Evolutionary conservation across 2,113 vertebrate genomes (phyloP), one percentile per base, ranked within the genome.

Genomic region (Motacilla tschutschensis): DNA sequence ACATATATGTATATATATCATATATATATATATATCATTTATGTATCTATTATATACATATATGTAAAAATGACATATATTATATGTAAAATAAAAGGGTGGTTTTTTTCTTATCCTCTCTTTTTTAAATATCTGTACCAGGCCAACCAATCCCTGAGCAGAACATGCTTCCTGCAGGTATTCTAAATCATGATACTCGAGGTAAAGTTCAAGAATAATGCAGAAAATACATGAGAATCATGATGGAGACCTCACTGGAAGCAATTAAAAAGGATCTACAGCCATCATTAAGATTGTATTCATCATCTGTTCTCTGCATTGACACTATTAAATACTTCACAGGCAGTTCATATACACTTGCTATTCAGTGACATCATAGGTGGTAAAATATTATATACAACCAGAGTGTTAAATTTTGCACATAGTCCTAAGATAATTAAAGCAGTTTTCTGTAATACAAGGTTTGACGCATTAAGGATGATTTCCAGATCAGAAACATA

Each of bases 341-440:
- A 88, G 57, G 46, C 76, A 92, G 79, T 89, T 85, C 79, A 87
- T 83, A 86, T 46, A 64, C 14, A 31, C 54, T 80, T 74, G 41
- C 62, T 83, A 22, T 51, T 40, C 74, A 65, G 74, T 91, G 85
- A 91, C 62, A 85, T 75, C 93, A 85, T 36, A 78, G 72, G 28
- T 59, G 50, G 33, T 84, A 92, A 96, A 95, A 81, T 83, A 75
- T 62, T 73, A 87, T 46, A 78, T 59, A 87, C 70, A 78, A 79
- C 41, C 1, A 6, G 54, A 83, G 72, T 79, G 85, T 63, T 90
- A 55, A 74, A 82, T 72, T 84, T 71, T 88, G 18, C 85, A 66
- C n/a, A 7, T 55, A 70, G 89, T 88, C 48, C 57, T 71, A 73
- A 91, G 87, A 71, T 64, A 91, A 67, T 53, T 92, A 79, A 90